These are phyloP conservation scores for Threskiornis aethiopicus DNA, from an alignment of 2,797 vertebrate species.

Conservation along the genomic window DNA sequence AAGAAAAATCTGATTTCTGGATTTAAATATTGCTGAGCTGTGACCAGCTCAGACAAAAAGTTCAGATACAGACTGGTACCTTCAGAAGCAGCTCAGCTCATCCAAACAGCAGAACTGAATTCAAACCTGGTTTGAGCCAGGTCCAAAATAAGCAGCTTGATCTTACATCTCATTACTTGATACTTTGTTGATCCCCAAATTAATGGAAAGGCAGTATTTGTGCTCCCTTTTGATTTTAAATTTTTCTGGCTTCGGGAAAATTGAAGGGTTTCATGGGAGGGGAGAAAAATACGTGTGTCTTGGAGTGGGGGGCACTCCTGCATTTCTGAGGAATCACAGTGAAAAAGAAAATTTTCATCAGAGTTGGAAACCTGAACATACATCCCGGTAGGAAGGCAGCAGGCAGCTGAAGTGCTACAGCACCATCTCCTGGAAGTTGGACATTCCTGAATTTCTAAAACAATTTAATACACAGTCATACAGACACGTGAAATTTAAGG, in stretches of 20 bases:
- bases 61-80: not conserved
- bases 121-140: not conserved
- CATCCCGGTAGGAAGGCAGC: not conserved
- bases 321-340: not conserved
- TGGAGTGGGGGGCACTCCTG: accelerated
- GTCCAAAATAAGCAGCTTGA: not conserved
- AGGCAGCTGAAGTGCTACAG: slow-evolving; percentile 11
- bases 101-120: not conserved
- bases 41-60: not conserved
- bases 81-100: not conserved
- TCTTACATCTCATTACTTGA: not conserved
- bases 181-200: not conserved
- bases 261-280: not conserved
- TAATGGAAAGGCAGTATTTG: not conserved
- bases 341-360: not conserved
- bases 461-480: not conserved
- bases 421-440: slow-evolving; percentile 63
- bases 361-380: not conserved
- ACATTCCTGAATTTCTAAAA: not conserved
- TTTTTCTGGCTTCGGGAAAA: not conserved
- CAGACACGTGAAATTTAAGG: not conserved
- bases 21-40: not conserved
- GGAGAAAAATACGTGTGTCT: not conserved
- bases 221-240: not conserved
- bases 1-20: not conserved